A percentile compares a stretch with the other conserved stretches of the same genome.
Evolutionary conservation across 2,888 invertebrate genomes (phyloP).

Genomic region (Himalopsyche anomala): DNA sequence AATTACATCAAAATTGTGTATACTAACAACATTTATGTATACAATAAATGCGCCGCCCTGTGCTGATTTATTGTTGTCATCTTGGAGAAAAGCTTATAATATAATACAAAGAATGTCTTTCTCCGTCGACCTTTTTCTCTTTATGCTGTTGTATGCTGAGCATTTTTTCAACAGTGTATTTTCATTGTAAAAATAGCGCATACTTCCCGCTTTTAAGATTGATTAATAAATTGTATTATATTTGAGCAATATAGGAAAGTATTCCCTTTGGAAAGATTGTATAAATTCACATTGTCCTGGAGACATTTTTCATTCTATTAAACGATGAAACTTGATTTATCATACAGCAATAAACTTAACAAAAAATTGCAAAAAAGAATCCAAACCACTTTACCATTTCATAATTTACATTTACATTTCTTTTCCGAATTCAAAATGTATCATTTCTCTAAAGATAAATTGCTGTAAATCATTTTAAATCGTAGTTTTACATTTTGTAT

Average conservation of each 20-base stretch:
- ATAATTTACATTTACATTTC: too few relatives aligned
- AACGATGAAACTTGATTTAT: too few relatives aligned
- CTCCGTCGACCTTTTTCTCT: constrained; percentile 43
- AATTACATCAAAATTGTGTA: constrained; percentile 14
- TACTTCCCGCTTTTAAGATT: constrained; percentile 50
- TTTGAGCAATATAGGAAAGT: constrained; percentile 33
- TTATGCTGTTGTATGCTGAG: constrained; percentile 25
- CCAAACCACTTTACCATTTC: too few relatives aligned
- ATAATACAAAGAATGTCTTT: constrained; percentile 50
- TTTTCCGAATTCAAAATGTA: too few relatives aligned
- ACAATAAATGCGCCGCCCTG: not conserved
- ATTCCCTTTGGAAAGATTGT: not conserved
- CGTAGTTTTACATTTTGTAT: too few relatives aligned
- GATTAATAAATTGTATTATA: constrained; percentile 55
- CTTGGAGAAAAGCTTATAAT: constrained; percentile 46
- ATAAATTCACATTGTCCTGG: not conserved
- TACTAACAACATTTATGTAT: constrained; percentile 20
- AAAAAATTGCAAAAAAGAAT: too few relatives aligned
- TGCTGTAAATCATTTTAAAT: too few relatives aligned
- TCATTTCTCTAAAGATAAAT: too few relatives aligned
- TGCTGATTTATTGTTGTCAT: constrained; percentile 56
- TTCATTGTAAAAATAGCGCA: constrained; percentile 37
- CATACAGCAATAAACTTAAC: too few relatives aligned
- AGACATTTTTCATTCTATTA: not conserved
- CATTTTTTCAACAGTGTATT: constrained; percentile 43